These are phyloP conservation scores for Drosophila mettleri DNA, from an alignment of 2,888 invertebrate genomes.

Conservation along the genomic window DNA sequence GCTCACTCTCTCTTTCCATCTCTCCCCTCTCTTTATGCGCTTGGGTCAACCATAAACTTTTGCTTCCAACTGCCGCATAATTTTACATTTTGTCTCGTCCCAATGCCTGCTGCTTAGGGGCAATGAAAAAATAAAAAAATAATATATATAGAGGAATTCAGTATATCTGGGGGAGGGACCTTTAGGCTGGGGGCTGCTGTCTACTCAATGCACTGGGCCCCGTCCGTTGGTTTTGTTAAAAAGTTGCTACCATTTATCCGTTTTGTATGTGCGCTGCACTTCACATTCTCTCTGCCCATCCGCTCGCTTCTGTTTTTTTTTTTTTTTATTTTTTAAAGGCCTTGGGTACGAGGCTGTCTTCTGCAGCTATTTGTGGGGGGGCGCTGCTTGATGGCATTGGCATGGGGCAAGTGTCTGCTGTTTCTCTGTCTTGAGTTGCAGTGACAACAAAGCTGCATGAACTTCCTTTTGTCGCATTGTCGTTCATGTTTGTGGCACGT, in stretches of 20 bases:
- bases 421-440: slow-evolving; percentile 34
- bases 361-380: slow-evolving; percentile 37
- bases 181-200: slow-evolving; percentile 22
- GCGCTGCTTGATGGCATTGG: slow-evolving; percentile 31
- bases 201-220: slow-evolving; percentile 64
- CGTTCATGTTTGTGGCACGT: slow-evolving; percentile 42
- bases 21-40: slow-evolving; percentile 5
- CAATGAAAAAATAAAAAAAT: slow-evolving; percentile 10
- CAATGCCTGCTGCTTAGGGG: slow-evolving; percentile 35
- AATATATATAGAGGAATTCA: not conserved
- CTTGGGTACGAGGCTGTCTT: slow-evolving; percentile 44
- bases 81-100: slow-evolving; percentile 67
- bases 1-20: not conserved
- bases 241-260: slow-evolving; percentile 77
- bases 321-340: slow-evolving; percentile 19
- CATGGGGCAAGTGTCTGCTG: slow-evolving; percentile 8
- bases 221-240: slow-evolving; percentile 70
- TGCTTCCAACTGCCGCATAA: slow-evolving; percentile 75
- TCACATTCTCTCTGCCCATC: slow-evolving; percentile 45
- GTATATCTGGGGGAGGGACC: not conserved
- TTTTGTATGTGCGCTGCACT: slow-evolving; percentile 61
- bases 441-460: slow-evolving; percentile 46
- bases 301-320: slow-evolving; percentile 10
- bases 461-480: slow-evolving; percentile 68
- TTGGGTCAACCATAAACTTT: slow-evolving; percentile 75